Base-by-base conservation (phyloP, 2,797 vertebrate genomes). In the Masticophis lateralis region DNA sequence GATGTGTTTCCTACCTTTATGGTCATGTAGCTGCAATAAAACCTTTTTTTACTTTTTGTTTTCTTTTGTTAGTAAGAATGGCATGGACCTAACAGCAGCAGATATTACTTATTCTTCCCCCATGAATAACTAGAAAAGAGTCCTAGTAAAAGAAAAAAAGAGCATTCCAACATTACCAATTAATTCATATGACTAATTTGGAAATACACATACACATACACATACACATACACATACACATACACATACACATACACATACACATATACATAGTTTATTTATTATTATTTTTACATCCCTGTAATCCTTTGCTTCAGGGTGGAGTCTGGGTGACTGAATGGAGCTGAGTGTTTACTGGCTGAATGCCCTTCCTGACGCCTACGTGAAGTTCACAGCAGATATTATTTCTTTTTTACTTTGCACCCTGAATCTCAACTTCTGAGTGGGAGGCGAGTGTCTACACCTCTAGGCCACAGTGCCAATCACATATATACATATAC, bases 1-100 rank as follows among this genome's bases (percentile, higher is more conserved):
- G 93, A 18, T 32, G 86, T 20, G 53, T 95, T 86, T 96, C 94
- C 92, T 25, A 89, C 74, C 74, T 47, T 83, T 83, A 83, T 83
- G 37, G 37, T 47, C 37, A 22, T 47, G 37, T 12, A 47, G 37
- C 20, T 83, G 74, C 37, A 83, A 83, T 83, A 47, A 22, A 83
- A 83, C 69, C 8, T 47, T 83, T 47, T 79, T 83, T 83, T 43
- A 43, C 74, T 47, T 87, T 87, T 28, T 86, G 10, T 53, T 86
- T 86, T 86, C 25, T 59, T 89, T 89, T 89, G 57, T 89, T 43
- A 13, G 32, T 60, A 25, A 89, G 57, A 89, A 83, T 83, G 9
- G 18, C 37, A 83, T 83, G 37, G 4, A 83, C 4, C 20, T 43
- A 83, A 83, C 37, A 83, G 74, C 20, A 43, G 20, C 37, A 83